Evolutionary conservation across 2,888 invertebrate species (phyloP).

Genomic region (Phrixothrix hirtus): DNA sequence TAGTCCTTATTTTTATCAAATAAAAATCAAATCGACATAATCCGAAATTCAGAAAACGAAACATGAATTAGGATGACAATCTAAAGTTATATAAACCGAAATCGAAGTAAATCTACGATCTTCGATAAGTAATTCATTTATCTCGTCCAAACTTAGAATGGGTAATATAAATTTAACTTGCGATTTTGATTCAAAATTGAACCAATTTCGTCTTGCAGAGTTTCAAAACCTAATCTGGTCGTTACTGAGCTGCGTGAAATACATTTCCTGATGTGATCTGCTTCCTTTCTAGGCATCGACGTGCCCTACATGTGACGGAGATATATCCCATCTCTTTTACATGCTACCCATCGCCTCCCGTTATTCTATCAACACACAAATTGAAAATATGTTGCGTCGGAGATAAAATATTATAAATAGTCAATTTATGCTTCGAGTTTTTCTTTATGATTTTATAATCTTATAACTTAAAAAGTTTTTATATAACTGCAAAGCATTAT

Average conservation of each 20-base stretch:
- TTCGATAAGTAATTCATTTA: constrained; percentile 13
- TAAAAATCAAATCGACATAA: too few relatives aligned
- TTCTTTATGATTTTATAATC: constrained; percentile 25
- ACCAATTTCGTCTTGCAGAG: constrained; percentile 28
- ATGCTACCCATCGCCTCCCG: constrained; percentile 22
- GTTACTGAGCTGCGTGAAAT: constrained; percentile 33
- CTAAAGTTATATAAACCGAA: constrained; percentile 5
- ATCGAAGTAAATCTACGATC: constrained; percentile 9
- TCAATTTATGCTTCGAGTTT: constrained; percentile 22
- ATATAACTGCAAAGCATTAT: too few relatives aligned
- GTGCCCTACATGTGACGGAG: constrained; percentile 31
- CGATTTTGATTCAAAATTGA: constrained; percentile 27
- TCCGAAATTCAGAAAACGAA: too few relatives aligned
- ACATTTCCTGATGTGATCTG: constrained; percentile 30
- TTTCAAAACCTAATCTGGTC: constrained; percentile 31
- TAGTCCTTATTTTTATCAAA: too few relatives aligned
- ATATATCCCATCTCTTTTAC: constrained; percentile 23
- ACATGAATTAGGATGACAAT: too few relatives aligned
- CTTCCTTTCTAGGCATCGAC: constrained; percentile 28
- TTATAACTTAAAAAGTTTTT: constrained; percentile 19
- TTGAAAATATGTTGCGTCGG: constrained; percentile 38
- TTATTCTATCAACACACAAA: constrained; percentile 34
- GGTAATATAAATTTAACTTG: constrained; percentile 15
- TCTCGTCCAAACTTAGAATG: constrained; percentile 3
- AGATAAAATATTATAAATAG: constrained; percentile 39